phyloP scores from a whole-genome alignment of 92 coral and sea anemone species.

The Siderastrea radians region DNA sequence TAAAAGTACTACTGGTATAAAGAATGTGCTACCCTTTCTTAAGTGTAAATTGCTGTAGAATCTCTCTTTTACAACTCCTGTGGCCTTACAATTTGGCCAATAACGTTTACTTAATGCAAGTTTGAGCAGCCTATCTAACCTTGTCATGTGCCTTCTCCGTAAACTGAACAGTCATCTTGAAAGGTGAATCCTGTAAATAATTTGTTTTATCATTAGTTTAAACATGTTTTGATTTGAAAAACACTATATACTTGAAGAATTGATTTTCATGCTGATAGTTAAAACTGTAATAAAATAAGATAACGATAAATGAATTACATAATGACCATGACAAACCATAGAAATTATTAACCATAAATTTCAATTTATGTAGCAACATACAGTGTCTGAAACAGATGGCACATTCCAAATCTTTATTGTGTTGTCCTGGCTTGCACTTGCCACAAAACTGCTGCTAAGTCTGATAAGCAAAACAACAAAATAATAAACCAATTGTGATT shows the following conservation, averaged over 20 bases:
- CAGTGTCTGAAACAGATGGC: conserved; percentile 28
- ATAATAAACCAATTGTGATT: not conserved
- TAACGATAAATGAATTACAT: too few relatives aligned
- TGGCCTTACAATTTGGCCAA: too few relatives aligned
- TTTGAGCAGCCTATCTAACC: conserved; percentile 48
- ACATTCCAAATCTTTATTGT: conserved; percentile 92
- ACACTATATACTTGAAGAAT: too few relatives aligned
- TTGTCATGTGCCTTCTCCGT: conserved; percentile 96
- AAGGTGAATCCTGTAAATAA: conserved; percentile 52
- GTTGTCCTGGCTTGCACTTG: conserved; percentile 93
- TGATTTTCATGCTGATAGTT: too few relatives aligned
- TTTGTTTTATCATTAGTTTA: too few relatives aligned
- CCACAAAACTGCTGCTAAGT: conserved; percentile 75
- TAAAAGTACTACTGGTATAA: too few relatives aligned
- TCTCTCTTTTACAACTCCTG: too few relatives aligned
- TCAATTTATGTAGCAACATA: not conserved
- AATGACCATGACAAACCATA: too few relatives aligned
- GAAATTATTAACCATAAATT: not conserved
- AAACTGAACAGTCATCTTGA: conserved; percentile 71
- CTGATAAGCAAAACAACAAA: conserved; percentile 41
- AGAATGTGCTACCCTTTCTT: too few relatives aligned
- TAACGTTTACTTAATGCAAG: not conserved
- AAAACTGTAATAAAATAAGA: too few relatives aligned
- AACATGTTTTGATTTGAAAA: too few relatives aligned
- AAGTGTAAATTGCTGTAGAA: too few relatives aligned